Conservation (phyloP, 2,797 vertebrate species). For the Remorina albescens region DNA sequence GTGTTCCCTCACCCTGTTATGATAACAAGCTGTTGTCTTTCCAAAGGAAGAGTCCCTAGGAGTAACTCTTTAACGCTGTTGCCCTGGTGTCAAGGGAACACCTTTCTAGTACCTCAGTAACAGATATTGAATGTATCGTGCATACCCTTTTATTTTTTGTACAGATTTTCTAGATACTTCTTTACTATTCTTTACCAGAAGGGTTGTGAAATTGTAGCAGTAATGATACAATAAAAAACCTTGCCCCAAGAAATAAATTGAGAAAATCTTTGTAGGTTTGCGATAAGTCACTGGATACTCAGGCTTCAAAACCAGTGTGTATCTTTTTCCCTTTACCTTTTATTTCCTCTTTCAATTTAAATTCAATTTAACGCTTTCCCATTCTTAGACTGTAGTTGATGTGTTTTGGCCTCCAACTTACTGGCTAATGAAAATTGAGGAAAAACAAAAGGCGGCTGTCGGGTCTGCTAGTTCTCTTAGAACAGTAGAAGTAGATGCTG, state of each 20-base stretch:
- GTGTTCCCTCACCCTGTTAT: constrained; percentile 65
- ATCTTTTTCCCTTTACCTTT: constrained; percentile 64
- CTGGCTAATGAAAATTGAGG: constrained; percentile 53
- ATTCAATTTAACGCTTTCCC: constrained; percentile 73
- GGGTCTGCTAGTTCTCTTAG: constrained; percentile 70
- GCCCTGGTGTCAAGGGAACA: constrained; percentile 84
- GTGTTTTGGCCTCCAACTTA: constrained; percentile 56
- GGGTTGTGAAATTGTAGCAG: constrained; percentile 79
- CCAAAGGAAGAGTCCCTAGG: constrained; percentile 81
- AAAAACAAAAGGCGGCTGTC: constrained; percentile 46
- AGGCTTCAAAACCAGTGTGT: constrained; percentile 72
- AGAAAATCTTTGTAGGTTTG: constrained; percentile 62
- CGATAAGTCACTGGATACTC: constrained; percentile 73
- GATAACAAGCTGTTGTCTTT: constrained; percentile 79
- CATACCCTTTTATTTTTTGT: constrained; percentile 84
- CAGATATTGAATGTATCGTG: constrained; percentile 92
- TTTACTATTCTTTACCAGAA: constrained; percentile 82
- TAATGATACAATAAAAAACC: constrained; percentile 62
- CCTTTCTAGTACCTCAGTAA: constrained; percentile 91
- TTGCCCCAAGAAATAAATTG: constrained; percentile 65
- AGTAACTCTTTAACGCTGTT: constrained; percentile 84
- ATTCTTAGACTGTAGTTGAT: constrained; percentile 43
- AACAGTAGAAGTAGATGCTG: constrained; percentile 63
- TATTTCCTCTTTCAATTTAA: constrained; percentile 62
- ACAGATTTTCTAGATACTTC: constrained; percentile 86